These are phyloP conservation scores for Terebella lapidaria DNA, from an alignment of 2,888 invertebrate species.

Conservation along the genomic window DNA sequence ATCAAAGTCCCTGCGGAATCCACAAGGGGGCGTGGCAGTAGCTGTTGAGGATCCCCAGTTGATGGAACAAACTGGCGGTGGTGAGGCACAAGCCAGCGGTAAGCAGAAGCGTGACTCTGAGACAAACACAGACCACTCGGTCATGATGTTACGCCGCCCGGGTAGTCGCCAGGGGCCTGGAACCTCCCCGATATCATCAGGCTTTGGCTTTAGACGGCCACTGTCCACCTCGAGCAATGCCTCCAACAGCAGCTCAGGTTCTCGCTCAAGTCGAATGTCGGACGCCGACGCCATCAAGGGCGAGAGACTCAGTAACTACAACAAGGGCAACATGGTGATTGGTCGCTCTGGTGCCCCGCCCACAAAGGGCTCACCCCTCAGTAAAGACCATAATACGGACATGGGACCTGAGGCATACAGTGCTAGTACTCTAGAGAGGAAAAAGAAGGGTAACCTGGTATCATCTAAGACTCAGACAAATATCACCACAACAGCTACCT, in stretches of 20 bases:
- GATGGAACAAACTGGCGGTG: constrained; percentile 1
- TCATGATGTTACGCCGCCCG: constrained; percentile 23
- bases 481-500: constrained; percentile 10
- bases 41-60: constrained; percentile 21
- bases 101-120: constrained; percentile 34
- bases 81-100: not conserved
- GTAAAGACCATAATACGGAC: constrained; percentile 18
- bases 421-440: constrained; percentile 52
- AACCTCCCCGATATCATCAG: constrained; percentile 29
- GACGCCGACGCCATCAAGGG: constrained; percentile 10
- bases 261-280: not conserved
- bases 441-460: constrained; percentile 58
- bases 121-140: constrained; percentile 47
- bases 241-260: constrained; percentile 37
- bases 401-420: constrained; percentile 34
- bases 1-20: constrained; percentile 7
- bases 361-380: not conserved
- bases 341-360: not conserved
- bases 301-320: constrained; percentile 21
- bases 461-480: constrained; percentile 87
- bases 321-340: constrained; percentile 3
- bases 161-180: constrained; percentile 7
- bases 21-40: constrained; percentile 12
- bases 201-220: constrained; percentile 37
- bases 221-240: constrained; percentile 45